A percentile compares a stretch with the other conserved stretches of the same genome.
These are phyloP conservation scores for Nasonia longicornis DNA, from an alignment of 1,140 invertebrate species.

Conservation along the genomic window DNA sequence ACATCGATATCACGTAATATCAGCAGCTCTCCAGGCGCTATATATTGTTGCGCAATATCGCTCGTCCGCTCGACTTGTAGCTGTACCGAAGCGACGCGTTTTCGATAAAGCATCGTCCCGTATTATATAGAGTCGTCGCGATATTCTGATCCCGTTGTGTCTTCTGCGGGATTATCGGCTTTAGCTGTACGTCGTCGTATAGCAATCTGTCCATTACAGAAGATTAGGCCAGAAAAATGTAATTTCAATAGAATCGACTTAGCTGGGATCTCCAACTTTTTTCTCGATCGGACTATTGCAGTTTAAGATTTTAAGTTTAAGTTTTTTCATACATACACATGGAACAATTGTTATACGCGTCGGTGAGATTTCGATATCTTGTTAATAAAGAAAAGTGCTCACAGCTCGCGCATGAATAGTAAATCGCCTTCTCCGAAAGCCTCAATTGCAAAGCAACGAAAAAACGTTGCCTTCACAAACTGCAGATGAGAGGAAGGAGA, in stretches of 20 bases:
- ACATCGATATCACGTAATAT: conserved; percentile 34
- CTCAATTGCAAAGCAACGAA: background rate
- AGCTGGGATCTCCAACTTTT: too few species aligned
- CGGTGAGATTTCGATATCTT: too few species aligned
- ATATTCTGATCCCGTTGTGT: background rate
- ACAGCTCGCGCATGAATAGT: background rate
- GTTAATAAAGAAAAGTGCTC: too few species aligned
- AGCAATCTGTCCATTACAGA: too few species aligned
- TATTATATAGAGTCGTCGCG: background rate
- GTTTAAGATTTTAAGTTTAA: too few species aligned
- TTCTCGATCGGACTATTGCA: too few species aligned
- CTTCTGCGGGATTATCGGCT: background rate
- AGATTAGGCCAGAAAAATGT: too few species aligned
- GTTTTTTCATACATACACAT: too few species aligned
- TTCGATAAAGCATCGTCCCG: background rate
- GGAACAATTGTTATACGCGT: too few species aligned
- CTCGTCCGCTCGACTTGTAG: background rate
- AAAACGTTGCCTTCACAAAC: background rate
- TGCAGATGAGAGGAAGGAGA: background rate
- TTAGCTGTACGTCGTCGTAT: background rate
- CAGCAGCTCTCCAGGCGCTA: background rate
- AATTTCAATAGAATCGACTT: too few species aligned
- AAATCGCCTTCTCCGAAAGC: background rate
- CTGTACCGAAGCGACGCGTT: background rate
- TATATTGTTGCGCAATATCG: conserved; percentile 28